Base-by-base conservation (phyloP, 2,797 vertebrate genomes). In the Rousettus madagascariensis region DNA sequence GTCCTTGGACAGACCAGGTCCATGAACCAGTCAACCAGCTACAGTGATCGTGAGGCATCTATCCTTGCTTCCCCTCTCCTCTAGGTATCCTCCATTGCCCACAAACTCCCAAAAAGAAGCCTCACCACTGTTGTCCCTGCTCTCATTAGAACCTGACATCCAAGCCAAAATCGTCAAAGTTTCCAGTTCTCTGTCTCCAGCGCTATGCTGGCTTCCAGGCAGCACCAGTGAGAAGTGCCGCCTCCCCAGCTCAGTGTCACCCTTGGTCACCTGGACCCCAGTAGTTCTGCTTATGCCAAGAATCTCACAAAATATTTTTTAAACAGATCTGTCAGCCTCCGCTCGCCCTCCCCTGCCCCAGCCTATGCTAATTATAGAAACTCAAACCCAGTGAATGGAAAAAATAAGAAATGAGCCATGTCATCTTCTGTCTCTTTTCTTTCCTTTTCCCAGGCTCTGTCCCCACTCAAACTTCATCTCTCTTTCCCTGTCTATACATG, bases 271-370 rank as follows among this genome's bases (percentile, higher is more conserved):
- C 61, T 63, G 49, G 75, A 24, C n/a, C 53, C 33, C 88, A 74
- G 43, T 8, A 10, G 30, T 49, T 94, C 26, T 41, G 16, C 16
- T 90, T 75, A n/a, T 88, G 92, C 85, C 95, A 97, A 80, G 46
- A 87, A 94, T 91, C 86, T 95, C 41, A 78, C 87, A 93, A 93
- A 97, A 90, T 96, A 96, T 86, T 96, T 96, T 94, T 96, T 91
- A 91, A 97, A 78, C 19, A 80, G 87, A 30, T 53, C 80, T 77
- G 55, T 80, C 94, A 91, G 75, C 59, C 91, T 96, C 86, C 8
- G 6, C 22, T 66, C 43, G 20, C 38, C 51, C 36, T 65, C 22
- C 26, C 79, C 36, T 9, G 26, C 33, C 13, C 26, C 33, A 85
- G 86, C 53, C 65, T 77, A 63, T 17, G 26, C 26, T 94, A 92